Base-by-base conservation (phyloP, 2,888 invertebrate genomes). In the Torymus auratus region DNA sequence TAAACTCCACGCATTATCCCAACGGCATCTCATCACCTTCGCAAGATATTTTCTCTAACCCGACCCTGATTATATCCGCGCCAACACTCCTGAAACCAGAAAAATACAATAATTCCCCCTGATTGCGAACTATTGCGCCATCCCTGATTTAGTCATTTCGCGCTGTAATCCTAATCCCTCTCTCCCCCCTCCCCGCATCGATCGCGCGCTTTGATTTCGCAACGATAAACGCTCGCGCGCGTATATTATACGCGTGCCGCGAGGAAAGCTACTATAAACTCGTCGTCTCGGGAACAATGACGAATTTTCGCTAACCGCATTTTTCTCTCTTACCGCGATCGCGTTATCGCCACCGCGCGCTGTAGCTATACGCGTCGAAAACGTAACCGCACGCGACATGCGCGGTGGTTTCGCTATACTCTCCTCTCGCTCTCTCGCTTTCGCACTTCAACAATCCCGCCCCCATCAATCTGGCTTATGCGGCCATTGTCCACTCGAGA, bases 401-500 rank as follows among this genome's bases (percentile, higher is more conserved):
- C 0, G 20, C 55, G 67, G 11, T n/a, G 67, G 53, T 75, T 75
- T 74, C 67, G 56, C 15, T 55, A 20, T 58, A 41, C 41, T 41
- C 7, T 41, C 41, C 41, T 69, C n/a, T 23, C 56, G 20, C 15
- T 69, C 23, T 20, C 56, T 23, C 69, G 23, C 68, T 52, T 17
- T 41, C 17, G 15, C 50, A 12, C 53, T 10, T 20, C 15, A 23
- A 41, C 20, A 23, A 69, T 61, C 61, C 17, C 58, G 17, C 56
- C 67, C 50, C 53, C 81, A 75, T 81, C 74, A 65, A 81, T 81
- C 78, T 71, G 20, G 78, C 81, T 78, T 81, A 75, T 41, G 7
- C 17, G 61, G 4, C 67, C 67, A 78, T 81, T 78, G 75, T 81
- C 70, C 81, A 69, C 60, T 53, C n/a, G 56, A 53, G 15, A 12